Percentiles rank a stretch among this genome's conserved stretches.
Conservation (phyloP, 2,888 invertebrate species). For the Cryptus viduatorius region DNA sequence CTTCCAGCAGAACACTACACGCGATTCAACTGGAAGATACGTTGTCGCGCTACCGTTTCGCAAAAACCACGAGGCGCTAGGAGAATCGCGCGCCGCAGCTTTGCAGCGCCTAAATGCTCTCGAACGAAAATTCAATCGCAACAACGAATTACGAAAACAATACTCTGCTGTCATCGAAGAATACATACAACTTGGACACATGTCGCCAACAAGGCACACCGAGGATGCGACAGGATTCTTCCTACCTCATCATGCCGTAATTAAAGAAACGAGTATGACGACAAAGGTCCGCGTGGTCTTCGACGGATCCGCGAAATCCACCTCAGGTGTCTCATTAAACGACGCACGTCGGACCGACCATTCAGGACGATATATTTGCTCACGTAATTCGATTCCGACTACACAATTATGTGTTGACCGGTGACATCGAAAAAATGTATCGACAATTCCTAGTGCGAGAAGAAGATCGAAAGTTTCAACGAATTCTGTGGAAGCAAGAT, state of each 20-base stretch:
- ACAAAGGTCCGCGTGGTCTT: constrained; percentile 49
- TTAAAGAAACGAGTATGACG: constrained; percentile 45
- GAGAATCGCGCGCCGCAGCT: constrained; percentile 53
- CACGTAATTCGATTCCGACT: constrained; percentile 37
- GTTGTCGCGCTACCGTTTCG: constrained; percentile 57
- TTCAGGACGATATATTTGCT: constrained; percentile 7
- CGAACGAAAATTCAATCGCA: constrained; percentile 39
- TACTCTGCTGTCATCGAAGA: constrained; percentile 50
- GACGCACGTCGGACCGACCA: constrained; percentile 46
- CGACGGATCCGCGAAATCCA: constrained; percentile 43
- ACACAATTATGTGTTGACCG: constrained; percentile 29
- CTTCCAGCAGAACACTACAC: constrained; percentile 36
- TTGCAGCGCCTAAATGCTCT: constrained; percentile 43
- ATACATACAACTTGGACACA: constrained; percentile 46
- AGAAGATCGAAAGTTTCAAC: constrained; percentile 44
- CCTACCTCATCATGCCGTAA: constrained; percentile 53
- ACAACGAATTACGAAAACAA: constrained; percentile 31
- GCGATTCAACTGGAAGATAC: constrained; percentile 50
- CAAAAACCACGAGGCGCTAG: constrained; percentile 20
- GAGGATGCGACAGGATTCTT: constrained; percentile 33
- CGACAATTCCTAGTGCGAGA: constrained; percentile 41
- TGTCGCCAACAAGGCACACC: background rate
- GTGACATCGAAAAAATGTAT: constrained; percentile 47
- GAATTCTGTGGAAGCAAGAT: constrained; percentile 55
- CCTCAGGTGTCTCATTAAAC: constrained; percentile 49